These are phyloP conservation scores for Elmis aenea DNA, from an alignment of 2,888 invertebrate genomes.

Conservation along the genomic window DNA sequence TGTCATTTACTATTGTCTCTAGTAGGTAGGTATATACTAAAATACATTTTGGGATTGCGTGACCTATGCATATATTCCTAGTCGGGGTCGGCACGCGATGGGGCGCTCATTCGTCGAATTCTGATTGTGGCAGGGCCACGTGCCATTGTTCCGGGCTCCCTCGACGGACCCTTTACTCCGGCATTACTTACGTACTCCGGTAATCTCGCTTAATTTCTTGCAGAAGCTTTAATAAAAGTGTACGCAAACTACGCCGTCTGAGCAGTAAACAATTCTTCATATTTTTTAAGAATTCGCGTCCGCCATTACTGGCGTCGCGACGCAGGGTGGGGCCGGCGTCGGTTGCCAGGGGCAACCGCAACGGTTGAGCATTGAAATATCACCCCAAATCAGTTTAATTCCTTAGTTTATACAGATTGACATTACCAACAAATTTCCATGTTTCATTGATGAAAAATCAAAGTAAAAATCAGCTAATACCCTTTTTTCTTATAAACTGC, in stretches of 20 bases:
- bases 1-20: conserved; percentile 29
- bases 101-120: conserved; percentile 40
- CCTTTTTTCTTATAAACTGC: too few relatives aligned
- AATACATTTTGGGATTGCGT: conserved; percentile 42
- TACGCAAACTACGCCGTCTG: conserved; percentile 12
- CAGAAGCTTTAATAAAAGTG: conserved; percentile 16
- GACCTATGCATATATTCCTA: conserved; percentile 39
- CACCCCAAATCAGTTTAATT: conserved; percentile 11
- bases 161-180: conserved; percentile 16
- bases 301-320: conserved; percentile 31
- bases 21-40: conserved; percentile 31
- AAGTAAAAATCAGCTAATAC: too few relatives aligned
- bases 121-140: conserved; percentile 41
- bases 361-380: conserved; percentile 22
- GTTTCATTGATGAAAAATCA: too few relatives aligned
- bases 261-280: conserved; percentile 9
- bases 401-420: too few relatives aligned
- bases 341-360: conserved; percentile 30
- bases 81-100: conserved; percentile 39
- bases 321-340: conserved; percentile 27
- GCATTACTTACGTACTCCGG: conserved; percentile 15
- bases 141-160: conserved; percentile 35
- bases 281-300: conserved; percentile 22
- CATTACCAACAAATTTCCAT: too few relatives aligned
- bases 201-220: conserved; percentile 20